Evolutionary conservation across 2,888 invertebrate species (phyloP), one percentile per base, ranked within the genome.

Genomic region (Eremobia ochroleuca): DNA sequence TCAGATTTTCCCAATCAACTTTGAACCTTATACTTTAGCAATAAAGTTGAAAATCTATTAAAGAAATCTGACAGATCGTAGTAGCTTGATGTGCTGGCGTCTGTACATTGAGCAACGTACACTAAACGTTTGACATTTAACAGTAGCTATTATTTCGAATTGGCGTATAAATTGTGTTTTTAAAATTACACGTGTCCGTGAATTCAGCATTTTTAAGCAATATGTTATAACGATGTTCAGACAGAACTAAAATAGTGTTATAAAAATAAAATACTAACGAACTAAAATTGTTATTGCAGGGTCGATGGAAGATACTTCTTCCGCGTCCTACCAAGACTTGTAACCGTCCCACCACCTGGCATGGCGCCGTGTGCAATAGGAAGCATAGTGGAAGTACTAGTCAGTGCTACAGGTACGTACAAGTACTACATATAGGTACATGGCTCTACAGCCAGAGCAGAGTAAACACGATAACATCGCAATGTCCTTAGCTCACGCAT

Each of bases 291-390:
- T 62, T 25, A 55, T 90, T 91, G 6, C 91, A 97, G 97, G 84
- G 96, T 97, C 68, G 97, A 97, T 74, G 97, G 97, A 37, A 97
- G 97, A 62, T 98, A 98, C 92, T 98, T 98, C 95, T 98, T 99
- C 93, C 97, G 99, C 88, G 99, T 99, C 1, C 97, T 99, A 92
- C 99, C 99, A 46, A 98, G 99, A 81, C 95, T 99, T 87, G 98
- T 98, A 79, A 98, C 98, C 92, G 99, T 99, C 58, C 98, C 98
- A 79, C 98, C 98, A 25, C 98, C 99, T 1, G 99, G 99, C 72
- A 99, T 99, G 98, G 99, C 99, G 74, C 99, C 99, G 5, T 99
- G 99, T 95, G 99, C 99, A 37, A 97, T 99, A 68, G 99, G 99
- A 82, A 99, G 99, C 82, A 98, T 99, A 74, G 99, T 99, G 2